These are phyloP conservation scores for Germaria angustata DNA, from an alignment of 2,888 invertebrate genomes.

Conservation along the genomic window DNA sequence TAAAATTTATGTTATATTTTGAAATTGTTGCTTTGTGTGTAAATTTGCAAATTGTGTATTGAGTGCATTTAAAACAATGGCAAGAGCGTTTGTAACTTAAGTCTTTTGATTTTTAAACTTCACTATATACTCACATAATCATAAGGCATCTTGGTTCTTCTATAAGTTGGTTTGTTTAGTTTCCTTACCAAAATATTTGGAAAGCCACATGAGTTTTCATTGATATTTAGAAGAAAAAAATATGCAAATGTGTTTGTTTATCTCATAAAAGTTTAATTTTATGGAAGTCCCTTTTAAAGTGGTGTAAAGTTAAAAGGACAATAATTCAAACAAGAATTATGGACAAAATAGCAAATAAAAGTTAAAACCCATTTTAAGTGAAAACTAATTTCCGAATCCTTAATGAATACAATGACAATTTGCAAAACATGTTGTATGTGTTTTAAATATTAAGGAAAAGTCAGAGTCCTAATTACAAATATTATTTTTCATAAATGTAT, in stretches of 20 bases:
- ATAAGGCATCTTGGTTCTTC: background rate
- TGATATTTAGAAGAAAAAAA: slow-evolving; percentile 27
- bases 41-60: slow-evolving; percentile 52
- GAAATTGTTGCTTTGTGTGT: slow-evolving; percentile 27
- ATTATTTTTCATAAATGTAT: too few species aligned
- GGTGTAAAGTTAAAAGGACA: too few species aligned
- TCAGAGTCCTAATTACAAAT: too few species aligned
- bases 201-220: slow-evolving; percentile 58
- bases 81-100: slow-evolving; percentile 40
- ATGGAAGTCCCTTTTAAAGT: slow-evolving; percentile 16
- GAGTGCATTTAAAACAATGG: background rate
- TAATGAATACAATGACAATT: too few species aligned
- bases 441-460: too few species aligned
- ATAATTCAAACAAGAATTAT: too few species aligned
- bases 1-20: slow-evolving; percentile 66
- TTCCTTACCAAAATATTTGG: background rate
- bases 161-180: background rate
- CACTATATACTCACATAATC: background rate
- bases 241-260: background rate
- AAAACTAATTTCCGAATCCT: too few species aligned
- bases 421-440: too few species aligned
- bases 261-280: slow-evolving; percentile 23
- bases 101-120: slow-evolving; percentile 49
- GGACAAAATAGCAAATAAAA: too few species aligned
- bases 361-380: too few species aligned